Evolutionary conservation across 2,888 invertebrate species (phyloP), one percentile per base, ranked within the genome.

Genomic region (Cosmia trapezina): DNA sequence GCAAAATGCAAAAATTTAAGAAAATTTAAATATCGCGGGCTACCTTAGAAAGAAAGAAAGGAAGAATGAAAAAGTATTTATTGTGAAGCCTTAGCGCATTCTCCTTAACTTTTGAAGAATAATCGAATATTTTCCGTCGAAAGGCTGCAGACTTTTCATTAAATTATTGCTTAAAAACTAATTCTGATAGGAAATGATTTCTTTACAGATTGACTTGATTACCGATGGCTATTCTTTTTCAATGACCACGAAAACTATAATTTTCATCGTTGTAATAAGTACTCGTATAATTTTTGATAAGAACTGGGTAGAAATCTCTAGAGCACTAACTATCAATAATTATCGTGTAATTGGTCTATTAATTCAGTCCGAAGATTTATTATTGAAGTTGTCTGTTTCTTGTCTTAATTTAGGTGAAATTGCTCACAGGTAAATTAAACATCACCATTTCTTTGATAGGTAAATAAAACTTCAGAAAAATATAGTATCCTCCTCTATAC

Each of bases 351-450:
- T 54, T 54, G 9, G 54, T 19, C 49, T 37, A 45, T 54, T 37
- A 22, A 53, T 43, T 33, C 19, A 37, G 37, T 19, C 1, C 14
- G 19, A 47, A 49, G 70, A 71, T 72, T n/a, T n/a, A 57, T 72
- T 71, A n/a, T n/a, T 41, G 17, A 43, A 53, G 17, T 41, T 3
- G 33, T 41, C 14, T 41, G 11, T 28, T 70, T 14, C 37, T 47
- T 11, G 37, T 19, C 45, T 70, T 69, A 0, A 68, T 54, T 33
- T 43, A 7, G 2, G 5, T 19, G 7, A 4, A 37, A 37, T 37
- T 37, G 4, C 37, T 37, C 4, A 37, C 37, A 37, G 4, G 6
- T 4, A 37, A 37, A 37, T 37, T 37, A 37, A 6, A 37, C 37
- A 4, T 37, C 4, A 37, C 28, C 28, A 28, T 28, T 28, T 28